Evolutionary conservation across 1,140 invertebrate species (phyloP), one percentile per base, ranked within the genome.

Genomic region (Penaeus japonicus): DNA sequence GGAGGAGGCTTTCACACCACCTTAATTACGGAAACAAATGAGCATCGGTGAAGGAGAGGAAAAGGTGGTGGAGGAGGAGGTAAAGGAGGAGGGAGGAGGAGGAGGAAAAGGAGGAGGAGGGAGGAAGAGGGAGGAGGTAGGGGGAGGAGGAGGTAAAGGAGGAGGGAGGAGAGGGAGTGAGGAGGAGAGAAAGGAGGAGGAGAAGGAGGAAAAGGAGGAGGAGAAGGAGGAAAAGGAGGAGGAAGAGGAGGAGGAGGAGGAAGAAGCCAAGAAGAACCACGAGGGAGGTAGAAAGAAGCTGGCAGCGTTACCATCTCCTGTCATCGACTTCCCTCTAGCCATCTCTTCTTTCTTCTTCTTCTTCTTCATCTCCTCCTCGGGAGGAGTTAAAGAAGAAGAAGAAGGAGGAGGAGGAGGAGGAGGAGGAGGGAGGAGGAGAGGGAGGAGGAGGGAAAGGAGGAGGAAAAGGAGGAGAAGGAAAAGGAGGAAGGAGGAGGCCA

Each of bases 11-110:
- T 73, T 73, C 65, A 73, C 32, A 27, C 65, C 32, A 32, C 65
- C 65, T 73, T 73, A 73, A 73, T 73, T 73, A 73, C n/a, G 65
- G 65, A 73, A 73, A 73, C 65, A 73, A 73, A 73, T 73, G 65
- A 73, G 65, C 65, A 73, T 73, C 65, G 65, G 65, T 27, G 24
- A n/a, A 27, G 32, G 65, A 30, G 24, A 32, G 65, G 65, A 30
- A 27, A 73, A 73, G 7, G 12, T 0, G 32, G 24, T 27, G 65
- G 27, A 12, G 65, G 24, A 24, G 27, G 15, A n/a, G 32, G 24
- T n/a, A n/a, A 27, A 30, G 24, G 20, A 4, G 27, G 24, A 27
- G 24, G 65, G 27, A 12, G 32, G 20, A 30, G 65, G 65, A 73
- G 24, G 65, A 73, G 17, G 65, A 15, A 22, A 73, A 73, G 24